phyloP scores from a whole-genome alignment of 2,888 invertebrate genomes.

The Troilus luridus region DNA sequence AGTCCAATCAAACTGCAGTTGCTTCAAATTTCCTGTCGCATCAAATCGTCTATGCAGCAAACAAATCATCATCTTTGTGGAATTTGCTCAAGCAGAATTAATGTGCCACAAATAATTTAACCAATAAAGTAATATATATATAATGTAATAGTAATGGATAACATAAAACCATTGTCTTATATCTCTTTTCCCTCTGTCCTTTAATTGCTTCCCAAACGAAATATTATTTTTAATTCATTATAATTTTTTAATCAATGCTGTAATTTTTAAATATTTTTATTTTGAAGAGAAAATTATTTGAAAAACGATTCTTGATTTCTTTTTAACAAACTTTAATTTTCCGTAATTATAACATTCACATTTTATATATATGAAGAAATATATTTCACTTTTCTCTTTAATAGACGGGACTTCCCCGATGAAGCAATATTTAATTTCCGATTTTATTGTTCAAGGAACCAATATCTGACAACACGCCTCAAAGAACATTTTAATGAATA shows the following conservation, averaged over 20 bases:
- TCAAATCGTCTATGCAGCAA: neutral
- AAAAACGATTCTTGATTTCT: neutral
- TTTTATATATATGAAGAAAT: neutral
- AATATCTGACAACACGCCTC: neutral
- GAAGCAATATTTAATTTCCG: constrained; percentile 20
- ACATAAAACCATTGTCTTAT: too few relatives aligned
- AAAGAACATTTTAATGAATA: neutral
- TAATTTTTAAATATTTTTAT: too few relatives aligned
- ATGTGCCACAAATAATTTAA: too few relatives aligned
- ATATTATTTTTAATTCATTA: too few relatives aligned
- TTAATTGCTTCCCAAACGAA: too few relatives aligned
- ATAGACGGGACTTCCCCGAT: neutral
- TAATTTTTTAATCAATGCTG: too few relatives aligned
- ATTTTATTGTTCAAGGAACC: neutral
- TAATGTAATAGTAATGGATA: too few relatives aligned
- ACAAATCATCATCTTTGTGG: neutral
- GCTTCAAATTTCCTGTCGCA: neutral
- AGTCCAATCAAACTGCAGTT: neutral
- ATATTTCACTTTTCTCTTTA: neutral
- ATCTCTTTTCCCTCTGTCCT: too few relatives aligned
- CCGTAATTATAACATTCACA: neutral
- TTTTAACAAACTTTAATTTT: neutral
- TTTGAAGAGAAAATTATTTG: too few relatives aligned
- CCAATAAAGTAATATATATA: too few relatives aligned
- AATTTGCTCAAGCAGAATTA: neutral